Base-by-base conservation (phyloP, 2,797 vertebrate genomes). In the Semaprochilodus insignis region DNA sequence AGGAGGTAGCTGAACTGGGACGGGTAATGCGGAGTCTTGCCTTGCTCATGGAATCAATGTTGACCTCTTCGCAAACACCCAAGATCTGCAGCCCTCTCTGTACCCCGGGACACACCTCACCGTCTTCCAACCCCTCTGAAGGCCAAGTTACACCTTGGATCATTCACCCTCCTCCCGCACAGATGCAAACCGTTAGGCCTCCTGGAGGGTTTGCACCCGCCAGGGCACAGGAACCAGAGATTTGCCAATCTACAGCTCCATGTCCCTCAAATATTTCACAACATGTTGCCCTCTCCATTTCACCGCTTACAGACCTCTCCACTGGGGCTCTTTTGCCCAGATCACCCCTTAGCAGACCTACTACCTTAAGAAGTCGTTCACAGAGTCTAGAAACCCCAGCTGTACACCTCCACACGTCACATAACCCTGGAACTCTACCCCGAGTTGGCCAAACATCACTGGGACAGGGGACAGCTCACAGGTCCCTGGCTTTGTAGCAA, bases 1-100 rank as follows among this genome's bases (percentile, higher is more conserved):
- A 86, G 77, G 94, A 95, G 81, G 93, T 95, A 51, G 91, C 94
- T 0, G 93, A 95, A 78, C 90, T 95, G 2, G 92, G 95, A 16
- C 90, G 83, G 40, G 88, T 93, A 72, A 94, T 94, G 93, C 92
- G 85, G 75, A 92, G 91, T 81, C 93, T 95, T 89, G 85, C 90
- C 69, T 91, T 89, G 27, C 91, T 95, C 75, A 93, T 95, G 90
- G 95, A 95, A 86, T 90, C 87, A 74, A 86, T 93, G 72, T 81
- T 93, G 83, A 79, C 87, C 7, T 71, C 82, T 8, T 88, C 91
- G 4, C 90, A 89, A 6, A 75, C 91, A 16, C 72, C 90, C 14
- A 76, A 86, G 0, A 86, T 88, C 59, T 93, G 88, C 83, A 89
- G 90, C 8, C 65, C 91, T 0, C 89, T 90, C 57, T 91, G 72